Evolutionary conservation across 1,140 invertebrate species (phyloP), one percentile per base, ranked within the genome.

Genomic region (Pseudomyrmex concolor): DNA sequence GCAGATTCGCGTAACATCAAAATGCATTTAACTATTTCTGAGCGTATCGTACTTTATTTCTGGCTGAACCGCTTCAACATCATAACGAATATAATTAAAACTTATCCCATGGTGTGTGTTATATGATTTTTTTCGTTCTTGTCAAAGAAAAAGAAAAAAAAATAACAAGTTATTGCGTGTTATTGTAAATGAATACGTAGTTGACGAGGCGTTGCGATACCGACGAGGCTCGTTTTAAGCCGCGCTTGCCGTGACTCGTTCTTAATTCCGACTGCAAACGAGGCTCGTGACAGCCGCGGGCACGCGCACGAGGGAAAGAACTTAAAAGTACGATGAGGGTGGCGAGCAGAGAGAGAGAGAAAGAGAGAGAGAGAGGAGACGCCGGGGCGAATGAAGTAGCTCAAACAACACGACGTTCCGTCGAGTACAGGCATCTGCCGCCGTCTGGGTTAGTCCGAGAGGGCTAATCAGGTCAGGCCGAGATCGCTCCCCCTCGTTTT

Each of bases 391-490:
- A 73, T 13, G 34, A 51, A 67, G 50, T 62, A 54, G 25, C 43
- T 84, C 72, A 43, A 86, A 84, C 84, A 84, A 76, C 60, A 60
- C 19, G 9, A 77, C 17, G 34, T n/a, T 55, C 25, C 43, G 62
- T 54, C 13, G 59, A 59, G 48, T 48, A 12, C 22, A 68, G 63
- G 70, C 34, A 15, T 34, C 51, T 7, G 45, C 17, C 60, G 15
- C 48, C 45, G 57, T 48, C 72, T 45, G 55, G 64, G 51, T 57
- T 60, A 60, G 77, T 55, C 45, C 50, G 59, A 59, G 85, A 3
- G 72, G 34, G 17, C 66, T 87, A 87, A 87, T 87, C 86, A 86
- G 85, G 80, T 87, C 72, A 67, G 72, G 22, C 43, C 34, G 64
- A 77, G 60, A 77, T 86, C 54, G 63, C 60, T 77, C 80, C 43